Evolutionary conservation across 1,140 invertebrate genomes (phyloP).

Genomic region (Scaptomyza montana): DNA sequence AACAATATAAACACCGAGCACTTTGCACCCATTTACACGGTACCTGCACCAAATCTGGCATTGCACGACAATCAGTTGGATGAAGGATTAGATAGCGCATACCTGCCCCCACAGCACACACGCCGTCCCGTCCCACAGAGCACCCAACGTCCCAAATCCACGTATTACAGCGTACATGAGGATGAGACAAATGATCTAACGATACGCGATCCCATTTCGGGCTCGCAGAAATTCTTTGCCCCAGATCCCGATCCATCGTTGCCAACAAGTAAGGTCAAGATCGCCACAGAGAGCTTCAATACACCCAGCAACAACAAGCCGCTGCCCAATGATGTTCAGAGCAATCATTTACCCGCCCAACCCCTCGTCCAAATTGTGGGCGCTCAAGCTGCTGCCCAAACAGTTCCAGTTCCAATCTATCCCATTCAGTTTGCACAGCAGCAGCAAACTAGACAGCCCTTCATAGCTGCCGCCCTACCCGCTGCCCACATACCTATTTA

Average conservation of each 20-base stretch:
- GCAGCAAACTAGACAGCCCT: conserved; percentile 52
- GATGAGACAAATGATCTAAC: conserved; percentile 83
- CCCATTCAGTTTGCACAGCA: conserved; percentile 71
- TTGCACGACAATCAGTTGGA: conserved; percentile 69
- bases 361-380: conserved; percentile 76
- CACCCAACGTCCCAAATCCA: conserved; percentile 39
- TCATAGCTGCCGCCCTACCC: conserved; percentile 50
- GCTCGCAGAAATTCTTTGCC: conserved; percentile 84
- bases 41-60: conserved; percentile 89
- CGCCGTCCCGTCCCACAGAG: conserved; percentile 27
- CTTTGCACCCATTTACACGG: conserved; percentile 90
- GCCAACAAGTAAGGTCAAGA: conserved; percentile 81
- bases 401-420: conserved; percentile 72
- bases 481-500: conserved; percentile 78
- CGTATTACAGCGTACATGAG: conserved; percentile 84
- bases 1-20: conserved; percentile 74
- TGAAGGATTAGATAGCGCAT: conserved; percentile 50
- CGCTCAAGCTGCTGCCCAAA: conserved; percentile 59
- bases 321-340: conserved; percentile 72
- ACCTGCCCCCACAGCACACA: conserved; percentile 56
- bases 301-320: conserved; percentile 84
- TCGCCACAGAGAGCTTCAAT: conserved; percentile 83
- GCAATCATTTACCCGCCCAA: conserved; percentile 73
- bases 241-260: conserved; percentile 84
- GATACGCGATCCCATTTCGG: conserved; percentile 76